Conservation (phyloP, 2,888 invertebrate genomes). For the Mellilla xanthometata region DNA sequence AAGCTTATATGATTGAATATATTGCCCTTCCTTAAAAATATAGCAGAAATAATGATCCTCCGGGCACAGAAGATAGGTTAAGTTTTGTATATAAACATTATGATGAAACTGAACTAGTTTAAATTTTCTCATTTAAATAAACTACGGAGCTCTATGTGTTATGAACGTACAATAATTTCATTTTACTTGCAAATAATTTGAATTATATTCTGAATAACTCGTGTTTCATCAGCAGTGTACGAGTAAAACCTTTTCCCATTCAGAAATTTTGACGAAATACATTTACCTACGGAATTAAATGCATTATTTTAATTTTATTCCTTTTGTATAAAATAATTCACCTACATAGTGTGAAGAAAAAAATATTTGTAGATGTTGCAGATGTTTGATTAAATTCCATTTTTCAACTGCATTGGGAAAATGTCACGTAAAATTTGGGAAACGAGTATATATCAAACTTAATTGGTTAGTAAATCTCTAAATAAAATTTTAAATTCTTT, state of each 20-base stretch:
- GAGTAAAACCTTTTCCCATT: constrained; percentile 9
- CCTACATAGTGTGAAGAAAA: constrained; percentile 4
- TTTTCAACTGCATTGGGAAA: too few species aligned
- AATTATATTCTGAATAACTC: constrained; percentile 3
- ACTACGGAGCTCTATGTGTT: not conserved
- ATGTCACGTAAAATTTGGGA: too few species aligned
- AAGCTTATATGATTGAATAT: too few species aligned
- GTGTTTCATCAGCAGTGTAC: constrained; percentile 9
- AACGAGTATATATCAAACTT: too few species aligned
- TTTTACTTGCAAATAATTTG: constrained; percentile 12
- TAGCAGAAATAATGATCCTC: too few species aligned
- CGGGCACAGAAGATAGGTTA: too few species aligned
- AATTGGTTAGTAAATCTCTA: too few species aligned
- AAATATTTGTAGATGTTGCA: too few species aligned
- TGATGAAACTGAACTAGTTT: not conserved
- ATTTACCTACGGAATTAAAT: constrained; percentile 12
- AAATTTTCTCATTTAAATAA: not conserved
- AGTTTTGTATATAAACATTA: not conserved
- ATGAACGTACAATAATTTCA: constrained; percentile 1
- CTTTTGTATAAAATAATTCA: constrained; percentile 3
- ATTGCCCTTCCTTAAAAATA: too few species aligned
- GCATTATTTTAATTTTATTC: constrained; percentile 1
- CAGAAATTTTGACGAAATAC: constrained; percentile 12
- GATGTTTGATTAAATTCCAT: too few species aligned
- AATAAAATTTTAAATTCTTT: too few species aligned